Percentiles rank a stretch among this genome's conserved stretches.
Conservation (phyloP, 2,797 vertebrate species). For the Mus caroli region DNA sequence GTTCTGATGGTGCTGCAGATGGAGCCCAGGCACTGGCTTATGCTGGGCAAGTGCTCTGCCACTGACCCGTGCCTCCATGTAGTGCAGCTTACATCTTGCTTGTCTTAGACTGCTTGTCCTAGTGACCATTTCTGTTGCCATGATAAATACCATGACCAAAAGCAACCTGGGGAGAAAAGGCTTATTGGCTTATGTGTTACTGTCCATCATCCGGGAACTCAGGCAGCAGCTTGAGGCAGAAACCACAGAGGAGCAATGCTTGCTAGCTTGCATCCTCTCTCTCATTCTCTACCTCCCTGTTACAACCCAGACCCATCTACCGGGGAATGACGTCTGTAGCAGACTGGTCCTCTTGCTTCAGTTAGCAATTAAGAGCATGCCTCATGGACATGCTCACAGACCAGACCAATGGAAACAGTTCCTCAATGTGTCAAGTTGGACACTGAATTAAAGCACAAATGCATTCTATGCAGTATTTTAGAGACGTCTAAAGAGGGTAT, state of each 20-base stretch:
- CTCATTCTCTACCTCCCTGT: neutral
- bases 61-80: neutral
- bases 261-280: neutral
- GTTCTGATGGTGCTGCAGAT: neutral
- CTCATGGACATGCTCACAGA: neutral
- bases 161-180: neutral
- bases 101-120: neutral
- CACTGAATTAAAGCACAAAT: neutral
- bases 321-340: too few relatives aligned
- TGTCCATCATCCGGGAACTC: neutral
- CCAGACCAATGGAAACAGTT: neutral
- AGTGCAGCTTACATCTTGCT: conserved; percentile 20
- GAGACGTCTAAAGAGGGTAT: neutral
- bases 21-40: neutral
- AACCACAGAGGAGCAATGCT: neutral
- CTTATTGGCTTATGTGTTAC: neutral
- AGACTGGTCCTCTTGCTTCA: too few relatives aligned
- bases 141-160: neutral
- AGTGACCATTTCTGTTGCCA: neutral
- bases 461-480: neutral
- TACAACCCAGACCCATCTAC: neutral
- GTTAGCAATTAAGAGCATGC: neutral
- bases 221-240: neutral
- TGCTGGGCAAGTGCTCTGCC: neutral
- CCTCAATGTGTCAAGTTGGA: neutral